These are phyloP conservation scores for Pangasius djambal DNA, from an alignment of 2,797 vertebrate species.

Conservation along the genomic window DNA sequence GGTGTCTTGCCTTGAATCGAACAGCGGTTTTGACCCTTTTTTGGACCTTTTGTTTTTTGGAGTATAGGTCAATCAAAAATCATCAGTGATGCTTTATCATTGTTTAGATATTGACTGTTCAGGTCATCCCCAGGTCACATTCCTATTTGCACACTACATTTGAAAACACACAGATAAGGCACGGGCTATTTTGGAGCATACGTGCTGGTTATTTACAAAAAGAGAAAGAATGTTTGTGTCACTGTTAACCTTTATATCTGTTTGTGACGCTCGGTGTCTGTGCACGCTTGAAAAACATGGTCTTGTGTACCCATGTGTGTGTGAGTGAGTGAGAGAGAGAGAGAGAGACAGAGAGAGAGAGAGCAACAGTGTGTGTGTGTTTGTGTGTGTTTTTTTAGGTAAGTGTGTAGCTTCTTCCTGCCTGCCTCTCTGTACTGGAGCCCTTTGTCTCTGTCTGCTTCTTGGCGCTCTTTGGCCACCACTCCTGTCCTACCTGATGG, in stretches of 20 bases:
- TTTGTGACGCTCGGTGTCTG: not conserved
- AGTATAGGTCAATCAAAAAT: not conserved
- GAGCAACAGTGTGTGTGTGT: not conserved
- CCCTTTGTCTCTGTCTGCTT: constrained; percentile 58
- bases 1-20: not conserved
- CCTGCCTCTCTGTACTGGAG: constrained; percentile 62
- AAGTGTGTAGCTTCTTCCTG: constrained; percentile 46
- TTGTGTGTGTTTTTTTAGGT: constrained; percentile 25
- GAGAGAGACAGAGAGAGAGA: not conserved
- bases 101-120: not conserved
- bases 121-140: constrained; percentile 6
- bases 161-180: not conserved
- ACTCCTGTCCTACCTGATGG: constrained; percentile 64
- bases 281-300: constrained; percentile 1
- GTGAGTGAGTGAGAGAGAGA: not conserved
- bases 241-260: constrained; percentile 7
- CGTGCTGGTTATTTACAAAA: not conserved
- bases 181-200: not conserved
- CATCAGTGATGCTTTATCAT: not conserved
- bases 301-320: not conserved
- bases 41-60: not conserved
- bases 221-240: not conserved
- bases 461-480: constrained; percentile 36
- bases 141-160: not conserved
- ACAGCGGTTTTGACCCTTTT: not conserved